Conservation (phyloP, 2,797 vertebrate genomes). For the Otolemur crassicaudatus region DNA sequence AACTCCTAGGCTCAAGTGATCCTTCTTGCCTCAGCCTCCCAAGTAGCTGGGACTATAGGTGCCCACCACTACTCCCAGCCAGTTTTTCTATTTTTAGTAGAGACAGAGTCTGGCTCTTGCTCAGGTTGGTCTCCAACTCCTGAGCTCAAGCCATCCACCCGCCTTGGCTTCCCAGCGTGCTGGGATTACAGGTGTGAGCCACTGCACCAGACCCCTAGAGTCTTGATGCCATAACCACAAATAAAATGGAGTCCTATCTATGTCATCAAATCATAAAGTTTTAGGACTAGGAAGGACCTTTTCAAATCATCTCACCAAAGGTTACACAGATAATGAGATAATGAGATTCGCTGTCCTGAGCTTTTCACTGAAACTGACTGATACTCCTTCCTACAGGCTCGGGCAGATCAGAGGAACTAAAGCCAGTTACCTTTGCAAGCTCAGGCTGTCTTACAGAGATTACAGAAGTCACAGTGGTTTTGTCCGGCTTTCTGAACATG, state of each 20-base stretch:
- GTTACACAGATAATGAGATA: neutral
- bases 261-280: neutral
- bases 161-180: too few relatives aligned
- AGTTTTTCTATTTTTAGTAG: too few relatives aligned
- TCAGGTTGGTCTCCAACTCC: too few relatives aligned
- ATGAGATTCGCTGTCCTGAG: neutral
- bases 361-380: constrained; percentile 16
- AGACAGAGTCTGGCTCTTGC: too few relatives aligned
- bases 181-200: too few relatives aligned
- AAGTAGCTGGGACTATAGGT: too few relatives aligned
- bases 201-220: too few relatives aligned
- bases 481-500: neutral
- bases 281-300: neutral
- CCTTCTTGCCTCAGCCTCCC: too few relatives aligned
- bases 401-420: neutral
- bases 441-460: neutral
- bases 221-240: neutral
- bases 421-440: neutral
- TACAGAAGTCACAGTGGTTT: neutral
- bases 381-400: neutral
- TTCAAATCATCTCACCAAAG: constrained; percentile 9
- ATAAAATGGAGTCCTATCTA: neutral
- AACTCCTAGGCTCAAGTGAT: too few relatives aligned
- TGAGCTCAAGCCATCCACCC: too few relatives aligned
- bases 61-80: too few relatives aligned